phyloP scores from a whole-genome alignment of 2,113 vertebrate species.

The Carollia perspicillata region DNA sequence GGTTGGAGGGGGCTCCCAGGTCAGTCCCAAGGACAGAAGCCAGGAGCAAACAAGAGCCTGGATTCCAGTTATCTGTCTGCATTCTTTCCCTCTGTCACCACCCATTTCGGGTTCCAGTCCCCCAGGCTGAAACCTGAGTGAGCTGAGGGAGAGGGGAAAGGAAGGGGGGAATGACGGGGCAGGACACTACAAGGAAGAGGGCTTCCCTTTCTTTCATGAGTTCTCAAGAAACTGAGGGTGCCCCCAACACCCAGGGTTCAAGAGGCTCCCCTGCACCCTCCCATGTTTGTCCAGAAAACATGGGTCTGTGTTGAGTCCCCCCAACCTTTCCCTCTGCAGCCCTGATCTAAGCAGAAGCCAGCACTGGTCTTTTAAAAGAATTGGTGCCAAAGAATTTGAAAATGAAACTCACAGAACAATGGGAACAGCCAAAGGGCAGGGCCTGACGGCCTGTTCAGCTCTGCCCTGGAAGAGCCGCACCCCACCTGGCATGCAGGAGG shows the following conservation, averaged over 20 bases:
- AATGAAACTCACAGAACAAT: conserved; percentile 72
- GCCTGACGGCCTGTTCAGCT: conserved; percentile 12
- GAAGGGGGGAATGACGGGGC: background rate
- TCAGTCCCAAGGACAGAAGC: background rate
- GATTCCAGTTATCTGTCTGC: background rate
- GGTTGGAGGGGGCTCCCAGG: background rate
- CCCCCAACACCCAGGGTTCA: background rate
- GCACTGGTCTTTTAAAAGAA: conserved; percentile 14
- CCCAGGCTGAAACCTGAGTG: background rate
- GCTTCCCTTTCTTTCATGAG: background rate
- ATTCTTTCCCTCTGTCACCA: background rate
- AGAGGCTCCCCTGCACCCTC: background rate
- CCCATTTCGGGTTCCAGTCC: background rate
- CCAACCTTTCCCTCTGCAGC: background rate
- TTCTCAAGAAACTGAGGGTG: background rate
- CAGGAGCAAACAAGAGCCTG: background rate
- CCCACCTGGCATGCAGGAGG: conserved; percentile 15
- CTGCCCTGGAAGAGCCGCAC: conserved; percentile 53
- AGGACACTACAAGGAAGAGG: background rate
- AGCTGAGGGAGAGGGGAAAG: background rate
- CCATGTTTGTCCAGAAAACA: background rate
- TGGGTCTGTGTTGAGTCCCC: background rate
- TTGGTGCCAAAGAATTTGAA: conserved; percentile 59
- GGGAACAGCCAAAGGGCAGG: conserved; percentile 57
- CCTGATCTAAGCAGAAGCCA: background rate